Conservation (phyloP, 2,113 vertebrate species). For the Manacus vitellinus region DNA sequence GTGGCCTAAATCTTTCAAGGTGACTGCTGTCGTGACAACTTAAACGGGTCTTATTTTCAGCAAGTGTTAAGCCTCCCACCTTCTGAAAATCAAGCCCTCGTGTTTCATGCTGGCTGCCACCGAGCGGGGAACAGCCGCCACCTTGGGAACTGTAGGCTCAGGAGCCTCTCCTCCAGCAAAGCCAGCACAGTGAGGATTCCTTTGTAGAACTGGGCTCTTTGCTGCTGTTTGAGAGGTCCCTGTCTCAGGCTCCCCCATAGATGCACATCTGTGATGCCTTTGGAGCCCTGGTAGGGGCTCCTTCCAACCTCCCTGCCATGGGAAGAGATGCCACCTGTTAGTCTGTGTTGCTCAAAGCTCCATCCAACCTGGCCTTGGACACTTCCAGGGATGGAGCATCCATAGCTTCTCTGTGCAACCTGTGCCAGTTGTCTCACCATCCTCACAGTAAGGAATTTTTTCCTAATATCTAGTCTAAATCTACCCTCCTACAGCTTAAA, state of each 20-base stretch:
- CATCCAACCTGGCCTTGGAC: background rate
- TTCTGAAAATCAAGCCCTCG: slow-evolving; percentile 22
- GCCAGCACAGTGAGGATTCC: background rate
- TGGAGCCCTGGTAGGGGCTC: background rate
- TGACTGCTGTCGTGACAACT: slow-evolving; percentile 46
- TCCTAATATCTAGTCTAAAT: background rate
- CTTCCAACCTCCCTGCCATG: background rate
- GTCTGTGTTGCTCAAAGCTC: background rate
- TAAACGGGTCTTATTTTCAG: slow-evolving; percentile 50
- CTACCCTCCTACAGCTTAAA: background rate
- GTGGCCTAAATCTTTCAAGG: slow-evolving; percentile 38
- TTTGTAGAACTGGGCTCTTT: background rate
- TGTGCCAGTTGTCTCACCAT: background rate
- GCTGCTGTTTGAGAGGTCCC: background rate
- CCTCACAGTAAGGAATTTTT: background rate
- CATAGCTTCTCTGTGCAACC: background rate
- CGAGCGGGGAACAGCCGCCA: background rate
- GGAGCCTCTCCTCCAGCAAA: background rate
- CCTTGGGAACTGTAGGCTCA: background rate
- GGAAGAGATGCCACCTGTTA: background rate
- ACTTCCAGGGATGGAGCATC: background rate
- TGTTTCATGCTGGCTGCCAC: background rate
- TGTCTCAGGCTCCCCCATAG: background rate
- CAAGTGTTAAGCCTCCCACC: slow-evolving; percentile 30
- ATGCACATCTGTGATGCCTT: background rate